Conservation (phyloP, 2,113 vertebrate genomes). For the Dicerorhinus sumatrensis region DNA sequence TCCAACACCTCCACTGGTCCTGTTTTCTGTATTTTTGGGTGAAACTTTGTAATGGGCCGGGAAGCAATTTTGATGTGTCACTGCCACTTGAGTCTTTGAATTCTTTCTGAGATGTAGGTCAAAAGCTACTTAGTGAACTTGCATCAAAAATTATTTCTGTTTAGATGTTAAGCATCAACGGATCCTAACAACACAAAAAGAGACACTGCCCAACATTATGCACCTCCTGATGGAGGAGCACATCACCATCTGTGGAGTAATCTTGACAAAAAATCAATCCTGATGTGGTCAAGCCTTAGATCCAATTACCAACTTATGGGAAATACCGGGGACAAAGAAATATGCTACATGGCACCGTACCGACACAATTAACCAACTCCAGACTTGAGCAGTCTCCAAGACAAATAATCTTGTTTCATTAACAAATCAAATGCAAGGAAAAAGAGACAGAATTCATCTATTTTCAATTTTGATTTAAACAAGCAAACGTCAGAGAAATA, state of each 20-base stretch:
- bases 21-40: background rate
- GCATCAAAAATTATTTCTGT: background rate
- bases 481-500: background rate
- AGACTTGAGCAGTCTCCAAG: background rate
- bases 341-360: rapidly evolving
- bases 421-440: background rate
- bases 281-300: background rate
- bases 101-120: background rate
- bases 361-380: background rate
- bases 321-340: background rate
- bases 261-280: background rate
- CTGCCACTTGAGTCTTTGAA: background rate
- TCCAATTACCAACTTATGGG: background rate
- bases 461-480: background rate
- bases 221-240: background rate
- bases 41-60: background rate
- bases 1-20: too few species aligned
- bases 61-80: background rate
- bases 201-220: background rate
- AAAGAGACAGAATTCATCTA: background rate
- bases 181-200: background rate
- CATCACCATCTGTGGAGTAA: background rate
- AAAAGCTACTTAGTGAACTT: background rate
- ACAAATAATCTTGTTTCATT: background rate
- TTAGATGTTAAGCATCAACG: background rate